Evolutionary conservation across 1,140 invertebrate species (phyloP), one percentile per base, ranked within the genome.

Genomic region (Diorhabda sublineata): DNA sequence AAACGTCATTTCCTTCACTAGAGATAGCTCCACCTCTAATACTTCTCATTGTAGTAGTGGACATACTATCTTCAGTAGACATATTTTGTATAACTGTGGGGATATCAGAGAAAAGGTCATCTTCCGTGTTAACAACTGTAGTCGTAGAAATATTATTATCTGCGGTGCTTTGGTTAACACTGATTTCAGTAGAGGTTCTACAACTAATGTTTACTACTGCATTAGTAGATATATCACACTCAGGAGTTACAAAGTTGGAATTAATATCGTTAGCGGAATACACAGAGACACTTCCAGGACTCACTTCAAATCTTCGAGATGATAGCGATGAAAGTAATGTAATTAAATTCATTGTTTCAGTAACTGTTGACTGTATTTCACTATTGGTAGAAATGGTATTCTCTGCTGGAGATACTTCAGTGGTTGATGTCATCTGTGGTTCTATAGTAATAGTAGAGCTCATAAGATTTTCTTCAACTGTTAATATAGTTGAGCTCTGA

Each of bases 201-300:
- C 42, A 60, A 41, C 70, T 64, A 69, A 69, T 75, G 60, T 77
- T 78, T 64, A 77, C 72, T 42, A 77, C 26, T 26, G 26, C 26
- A 26, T 26, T 79, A 66, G 77, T 79, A 58, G 74, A 69, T 59
- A 75, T 66, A 66, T 68, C 68, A 75, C 79, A 77, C 44, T 78
- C 77, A 61, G 81, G 74, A 64, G 77, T 76, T 66, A 81, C 78
- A 73, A 78, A 81, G 64, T 81, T 81, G n/a, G n/a, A n/a, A 73
- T 82, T 77, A 43, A 79, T 11, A 71, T 80, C 78, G 64, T 79
- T 79, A 77, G 77, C 77, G 42, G 79, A 79, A 63, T 76, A 78
- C 58, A 79, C 66, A 58, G 73, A 74, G 45, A 77, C 76, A 72
- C 75, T 77, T 64, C 69, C 76, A 61, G 79, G 77, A 75, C 78